phyloP scores from a whole-genome alignment of 2,888 invertebrate genomes.

The Rotaria socialis region DNA sequence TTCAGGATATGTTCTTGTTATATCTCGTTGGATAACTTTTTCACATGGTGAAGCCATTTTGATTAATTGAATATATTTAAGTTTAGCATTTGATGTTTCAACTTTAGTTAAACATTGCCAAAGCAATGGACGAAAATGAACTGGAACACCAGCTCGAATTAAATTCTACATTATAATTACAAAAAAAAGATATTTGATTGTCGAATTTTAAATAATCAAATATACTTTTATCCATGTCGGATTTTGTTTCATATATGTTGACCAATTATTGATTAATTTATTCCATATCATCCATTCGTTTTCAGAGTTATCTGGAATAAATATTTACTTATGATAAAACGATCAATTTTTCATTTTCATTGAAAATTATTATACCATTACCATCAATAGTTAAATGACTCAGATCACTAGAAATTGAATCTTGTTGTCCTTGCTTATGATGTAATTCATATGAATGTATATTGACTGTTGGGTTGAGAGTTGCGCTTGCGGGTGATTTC shows the following conservation, averaged over 20 bases:
- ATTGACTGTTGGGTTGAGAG: not conserved
- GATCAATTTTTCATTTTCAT: too few relatives aligned
- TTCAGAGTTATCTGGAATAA: slow-evolving; percentile 31
- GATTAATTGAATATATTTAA: slow-evolving; percentile 84
- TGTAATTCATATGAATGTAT: not conserved
- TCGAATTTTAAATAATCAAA: not conserved
- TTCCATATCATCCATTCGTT: slow-evolving; percentile 44
- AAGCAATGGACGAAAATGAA: slow-evolving; percentile 90
- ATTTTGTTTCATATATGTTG: slow-evolving; percentile 39
- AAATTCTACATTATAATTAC: slow-evolving; percentile 19
- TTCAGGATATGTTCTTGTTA: slow-evolving; percentile 95
- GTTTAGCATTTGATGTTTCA: slow-evolving; percentile 64
- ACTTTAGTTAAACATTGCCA: slow-evolving; percentile 93
- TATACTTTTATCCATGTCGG: slow-evolving; percentile 3
- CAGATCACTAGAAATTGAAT: slow-evolving; percentile 1
- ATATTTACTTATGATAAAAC: not conserved
- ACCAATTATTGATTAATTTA: slow-evolving; percentile 44
- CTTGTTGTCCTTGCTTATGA: not conserved
- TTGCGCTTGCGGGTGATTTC: not conserved
- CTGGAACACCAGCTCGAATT: slow-evolving; percentile 74
- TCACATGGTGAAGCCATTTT: slow-evolving; percentile 96
- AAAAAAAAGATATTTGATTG: not conserved
- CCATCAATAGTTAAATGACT: slow-evolving; percentile 16
- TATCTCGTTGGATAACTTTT: slow-evolving; percentile 90
- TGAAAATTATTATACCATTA: not conserved